Percentiles rank a stretch among this genome's conserved stretches.
Conservation (phyloP, 2,888 invertebrate genomes). For the Cephalotes varians region DNA sequence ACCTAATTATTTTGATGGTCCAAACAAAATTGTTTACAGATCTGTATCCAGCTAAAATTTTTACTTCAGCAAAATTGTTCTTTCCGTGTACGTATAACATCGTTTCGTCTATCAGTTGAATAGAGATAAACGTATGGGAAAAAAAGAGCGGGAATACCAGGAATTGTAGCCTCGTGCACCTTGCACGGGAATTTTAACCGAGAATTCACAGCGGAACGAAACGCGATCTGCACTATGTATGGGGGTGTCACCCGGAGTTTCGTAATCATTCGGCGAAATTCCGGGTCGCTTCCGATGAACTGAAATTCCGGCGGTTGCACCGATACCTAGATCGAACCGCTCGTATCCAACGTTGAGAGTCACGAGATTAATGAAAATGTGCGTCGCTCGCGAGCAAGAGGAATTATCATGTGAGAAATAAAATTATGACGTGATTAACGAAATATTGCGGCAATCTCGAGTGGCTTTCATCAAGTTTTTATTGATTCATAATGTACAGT, state of each 20-base stretch:
- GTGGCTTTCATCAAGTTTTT: not conserved
- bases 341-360: not conserved
- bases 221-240: constrained; percentile 59
- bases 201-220: constrained; percentile 70
- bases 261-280: constrained; percentile 70
- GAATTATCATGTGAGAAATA: constrained; percentile 20
- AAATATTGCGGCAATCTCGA: constrained; percentile 15
- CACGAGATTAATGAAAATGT: constrained; percentile 1
- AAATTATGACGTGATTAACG: constrained; percentile 6
- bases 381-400: not conserved
- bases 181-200: constrained; percentile 65
- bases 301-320: constrained; percentile 64
- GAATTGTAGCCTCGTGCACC: constrained; percentile 51
- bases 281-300: constrained; percentile 66
- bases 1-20: too few relatives aligned
- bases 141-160: not conserved
- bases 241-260: constrained; percentile 60
- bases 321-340: constrained; percentile 32
- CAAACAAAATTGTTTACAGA: too few relatives aligned
- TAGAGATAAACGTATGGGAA: not conserved
- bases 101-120: not conserved
- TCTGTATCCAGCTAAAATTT: too few relatives aligned
- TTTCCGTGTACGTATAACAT: not conserved
- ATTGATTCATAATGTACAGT: constrained; percentile 3
- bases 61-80: too few relatives aligned